Conservation (phyloP, 1,140 invertebrate species). For the Drosophila pseudoobscura region DNA sequence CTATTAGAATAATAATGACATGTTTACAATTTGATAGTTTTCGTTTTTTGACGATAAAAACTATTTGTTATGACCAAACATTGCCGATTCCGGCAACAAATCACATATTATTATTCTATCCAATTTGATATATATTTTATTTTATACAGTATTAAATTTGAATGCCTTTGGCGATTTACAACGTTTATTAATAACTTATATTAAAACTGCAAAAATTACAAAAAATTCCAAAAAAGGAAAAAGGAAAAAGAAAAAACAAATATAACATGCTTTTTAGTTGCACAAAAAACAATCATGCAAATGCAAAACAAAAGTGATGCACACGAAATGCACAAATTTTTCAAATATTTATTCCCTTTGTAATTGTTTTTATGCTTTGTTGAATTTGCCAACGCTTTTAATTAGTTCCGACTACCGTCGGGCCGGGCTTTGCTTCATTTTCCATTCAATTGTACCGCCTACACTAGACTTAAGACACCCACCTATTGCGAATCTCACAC, state of each 20-base stretch:
- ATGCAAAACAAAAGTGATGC: slow-evolving; percentile 25
- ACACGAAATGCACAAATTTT: slow-evolving; percentile 14
- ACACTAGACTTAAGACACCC: slow-evolving; percentile 36
- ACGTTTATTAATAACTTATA: slow-evolving; percentile 45
- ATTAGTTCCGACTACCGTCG: slow-evolving; percentile 28
- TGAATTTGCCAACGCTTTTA: slow-evolving; percentile 42
- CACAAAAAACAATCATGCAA: slow-evolving; percentile 30
- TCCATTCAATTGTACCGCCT: neutral
- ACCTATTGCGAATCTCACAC: slow-evolving; percentile 29
- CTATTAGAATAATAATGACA: neutral
- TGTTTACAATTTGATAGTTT: neutral
- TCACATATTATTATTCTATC: slow-evolving; percentile 17
- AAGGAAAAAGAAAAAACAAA: neutral
- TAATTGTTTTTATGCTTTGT: slow-evolving; percentile 30
- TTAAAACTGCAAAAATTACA: slow-evolving; percentile 8
- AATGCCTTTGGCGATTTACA: slow-evolving; percentile 37
- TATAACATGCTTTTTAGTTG: slow-evolving; percentile 5
- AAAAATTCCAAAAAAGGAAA: neutral
- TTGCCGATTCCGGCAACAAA: slow-evolving; percentile 5
- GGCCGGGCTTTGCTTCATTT: neutral
- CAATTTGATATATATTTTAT: slow-evolving; percentile 31
- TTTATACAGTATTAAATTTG: slow-evolving; percentile 50
- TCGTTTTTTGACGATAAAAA: neutral
- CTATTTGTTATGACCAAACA: too few relatives aligned
- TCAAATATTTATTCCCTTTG: slow-evolving; percentile 50